Conservation (phyloP, 2,888 invertebrate genomes). For the Lasioglossum figueresi region DNA sequence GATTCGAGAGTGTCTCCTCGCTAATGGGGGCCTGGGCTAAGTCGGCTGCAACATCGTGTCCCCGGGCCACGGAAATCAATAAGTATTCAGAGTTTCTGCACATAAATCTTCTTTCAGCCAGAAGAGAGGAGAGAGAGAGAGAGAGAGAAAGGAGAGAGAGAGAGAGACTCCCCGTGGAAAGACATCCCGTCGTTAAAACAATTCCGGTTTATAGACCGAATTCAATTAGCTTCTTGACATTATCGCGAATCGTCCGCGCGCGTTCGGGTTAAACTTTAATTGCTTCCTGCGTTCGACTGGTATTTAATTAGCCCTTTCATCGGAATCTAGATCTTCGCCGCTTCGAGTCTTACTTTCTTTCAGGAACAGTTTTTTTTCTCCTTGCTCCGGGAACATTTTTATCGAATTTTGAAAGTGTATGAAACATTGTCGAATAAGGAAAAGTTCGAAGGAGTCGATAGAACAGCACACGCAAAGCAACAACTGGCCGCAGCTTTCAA, state of each 20-base stretch:
- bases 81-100: conserved; percentile 62
- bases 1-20: conserved; percentile 24
- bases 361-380: too few species aligned
- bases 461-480: neutral
- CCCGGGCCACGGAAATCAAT: conserved; percentile 64
- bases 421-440: neutral
- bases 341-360: neutral
- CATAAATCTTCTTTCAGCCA: conserved; percentile 12
- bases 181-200: neutral
- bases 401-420: neutral
- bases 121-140: too few species aligned
- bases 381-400: neutral
- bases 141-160: too few species aligned
- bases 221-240: conserved; percentile 6
- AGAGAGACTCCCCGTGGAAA: neutral
- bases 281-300: neutral
- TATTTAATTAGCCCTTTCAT: neutral
- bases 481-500: conserved; percentile 34
- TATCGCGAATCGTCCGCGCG: neutral
- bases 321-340: neutral
- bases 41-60: conserved; percentile 3
- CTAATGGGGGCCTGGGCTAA: conserved; percentile 41
- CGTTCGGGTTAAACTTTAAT: neutral
- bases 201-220: neutral
- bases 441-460: neutral